Evolutionary conservation across 1,140 invertebrate genomes (phyloP).

Genomic region (Eriosoma lanigerum): DNA sequence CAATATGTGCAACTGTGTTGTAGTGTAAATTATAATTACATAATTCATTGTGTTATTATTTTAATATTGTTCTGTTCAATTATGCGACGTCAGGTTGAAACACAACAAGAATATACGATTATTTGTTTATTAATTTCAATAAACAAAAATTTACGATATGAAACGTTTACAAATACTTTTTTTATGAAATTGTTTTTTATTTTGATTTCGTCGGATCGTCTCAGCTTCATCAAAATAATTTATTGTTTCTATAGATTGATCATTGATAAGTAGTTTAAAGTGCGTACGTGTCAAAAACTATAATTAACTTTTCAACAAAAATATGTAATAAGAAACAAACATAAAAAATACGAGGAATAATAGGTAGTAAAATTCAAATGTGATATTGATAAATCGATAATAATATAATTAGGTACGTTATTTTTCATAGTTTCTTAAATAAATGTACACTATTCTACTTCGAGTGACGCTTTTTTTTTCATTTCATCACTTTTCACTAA

Average conservation of each 20-base stretch:
- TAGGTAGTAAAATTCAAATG: neutral
- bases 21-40: too few species aligned
- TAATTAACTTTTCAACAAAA: neutral
- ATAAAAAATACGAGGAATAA: neutral
- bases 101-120: too few species aligned
- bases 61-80: too few species aligned
- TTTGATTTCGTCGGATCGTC: neutral
- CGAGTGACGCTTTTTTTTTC: too few species aligned
- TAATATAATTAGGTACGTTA: too few species aligned
- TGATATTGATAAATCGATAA: too few species aligned
- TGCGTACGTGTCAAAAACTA: neutral
- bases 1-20: too few species aligned
- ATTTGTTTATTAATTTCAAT: neutral
- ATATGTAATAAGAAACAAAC: neutral
- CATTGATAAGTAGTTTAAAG: neutral
- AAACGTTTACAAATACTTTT: conserved; percentile 13
- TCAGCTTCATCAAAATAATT: neutral
- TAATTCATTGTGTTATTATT: too few species aligned
- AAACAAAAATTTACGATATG: neutral
- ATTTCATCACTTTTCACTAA: too few species aligned
- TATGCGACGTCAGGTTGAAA: too few species aligned
- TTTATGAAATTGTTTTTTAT: neutral
- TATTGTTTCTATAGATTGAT: neutral
- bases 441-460: too few species aligned
- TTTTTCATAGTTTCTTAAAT: too few species aligned